Evolutionary conservation across 1,140 invertebrate genomes (phyloP).

Genomic region (Trichonephila clavata): DNA sequence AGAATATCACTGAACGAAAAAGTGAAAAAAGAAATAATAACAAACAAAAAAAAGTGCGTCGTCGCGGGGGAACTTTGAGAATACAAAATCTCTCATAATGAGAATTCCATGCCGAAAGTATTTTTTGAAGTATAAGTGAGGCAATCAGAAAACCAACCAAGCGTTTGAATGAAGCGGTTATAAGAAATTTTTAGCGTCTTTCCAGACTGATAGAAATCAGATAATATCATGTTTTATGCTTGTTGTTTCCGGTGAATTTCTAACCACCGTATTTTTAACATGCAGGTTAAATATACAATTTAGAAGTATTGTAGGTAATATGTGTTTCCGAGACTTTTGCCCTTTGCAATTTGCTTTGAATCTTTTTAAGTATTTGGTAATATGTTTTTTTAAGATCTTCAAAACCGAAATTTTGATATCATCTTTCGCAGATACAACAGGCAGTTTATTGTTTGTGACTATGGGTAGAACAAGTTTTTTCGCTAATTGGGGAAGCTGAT

Average conservation of each 20-base stretch:
- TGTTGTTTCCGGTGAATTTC: constrained; percentile 37
- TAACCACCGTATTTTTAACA: not conserved
- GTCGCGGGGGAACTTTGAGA: not conserved
- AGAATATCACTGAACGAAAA: constrained; percentile 37
- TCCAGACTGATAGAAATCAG: constrained; percentile 54
- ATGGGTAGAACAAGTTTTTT: no score
- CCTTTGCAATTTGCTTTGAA: not conserved
- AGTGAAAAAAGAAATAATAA: not conserved
- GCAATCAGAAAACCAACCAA: constrained; percentile 27
- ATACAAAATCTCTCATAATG: not conserved
- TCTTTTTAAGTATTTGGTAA: not conserved
- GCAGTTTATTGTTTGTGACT: not conserved
- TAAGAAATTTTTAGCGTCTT: constrained; percentile 39
- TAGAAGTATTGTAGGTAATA: not conserved
- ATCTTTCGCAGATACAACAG: not conserved
- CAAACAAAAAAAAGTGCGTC: not conserved
- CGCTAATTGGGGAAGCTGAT: no score
- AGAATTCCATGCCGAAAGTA: constrained; percentile 24
- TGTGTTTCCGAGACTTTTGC: not conserved
- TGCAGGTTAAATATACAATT: not conserved
- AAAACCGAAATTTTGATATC: not conserved
- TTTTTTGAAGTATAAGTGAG: constrained; percentile 19
- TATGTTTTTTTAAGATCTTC: not conserved
- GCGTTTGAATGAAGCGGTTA: constrained; percentile 22
- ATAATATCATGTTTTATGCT: constrained; percentile 58